Conservation (phyloP, 2,113 vertebrate species). For the Romanogobio albipinnatus region DNA sequence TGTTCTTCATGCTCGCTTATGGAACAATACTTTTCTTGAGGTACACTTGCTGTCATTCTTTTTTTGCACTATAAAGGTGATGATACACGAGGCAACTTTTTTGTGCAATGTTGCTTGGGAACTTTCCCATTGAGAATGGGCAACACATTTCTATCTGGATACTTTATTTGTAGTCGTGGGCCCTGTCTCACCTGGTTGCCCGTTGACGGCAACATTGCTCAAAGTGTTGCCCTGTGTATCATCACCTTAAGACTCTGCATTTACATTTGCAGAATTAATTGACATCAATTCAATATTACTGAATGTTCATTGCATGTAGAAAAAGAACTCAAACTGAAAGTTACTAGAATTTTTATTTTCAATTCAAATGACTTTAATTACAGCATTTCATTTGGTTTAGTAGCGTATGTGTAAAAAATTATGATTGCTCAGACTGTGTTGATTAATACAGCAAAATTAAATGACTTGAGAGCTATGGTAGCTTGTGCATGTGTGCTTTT, state of each 20-base stretch:
- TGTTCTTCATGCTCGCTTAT: slow-evolving; percentile 80
- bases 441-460: background rate
- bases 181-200: too few species aligned
- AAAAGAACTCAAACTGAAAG: background rate
- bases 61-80: background rate
- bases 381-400: background rate
- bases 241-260: background rate
- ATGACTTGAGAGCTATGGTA: background rate
- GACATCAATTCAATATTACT: background rate
- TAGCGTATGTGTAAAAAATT: background rate
- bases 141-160: too few species aligned
- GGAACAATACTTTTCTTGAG: slow-evolving; percentile 89
- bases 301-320: background rate
- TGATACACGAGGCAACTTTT: too few species aligned
- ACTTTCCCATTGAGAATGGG: too few species aligned
- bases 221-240: too few species aligned
- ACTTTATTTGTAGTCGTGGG: too few species aligned
- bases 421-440: background rate
- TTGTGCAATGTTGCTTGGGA: too few species aligned
- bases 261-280: too few species aligned
- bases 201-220: too few species aligned
- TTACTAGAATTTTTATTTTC: background rate
- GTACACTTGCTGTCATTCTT: slow-evolving; percentile 62
- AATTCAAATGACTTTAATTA: background rate
- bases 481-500: background rate